phyloP scores from a whole-genome alignment of 2,888 invertebrate genomes.

The Idaea aversata region DNA sequence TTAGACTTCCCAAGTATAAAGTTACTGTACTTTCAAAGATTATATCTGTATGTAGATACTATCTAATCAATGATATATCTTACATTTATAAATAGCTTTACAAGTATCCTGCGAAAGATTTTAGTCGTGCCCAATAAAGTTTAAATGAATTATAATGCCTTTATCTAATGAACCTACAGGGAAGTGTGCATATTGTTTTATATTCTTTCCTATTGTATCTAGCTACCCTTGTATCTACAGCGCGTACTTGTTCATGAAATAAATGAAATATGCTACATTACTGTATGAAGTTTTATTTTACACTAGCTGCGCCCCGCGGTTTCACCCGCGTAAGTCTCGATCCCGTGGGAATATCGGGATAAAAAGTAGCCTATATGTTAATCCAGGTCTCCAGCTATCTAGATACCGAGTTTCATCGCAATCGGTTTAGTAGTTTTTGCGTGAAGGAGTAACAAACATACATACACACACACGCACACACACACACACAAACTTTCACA shows the following conservation, averaged over 20 bases:
- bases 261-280: conserved; percentile 51
- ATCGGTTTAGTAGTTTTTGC: conserved; percentile 8
- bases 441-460: conserved; percentile 3
- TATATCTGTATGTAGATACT: not conserved
- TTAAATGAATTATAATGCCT: conserved; percentile 33
- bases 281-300: conserved; percentile 29
- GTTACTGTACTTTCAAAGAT: not conserved
- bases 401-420: too few species aligned
- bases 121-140: conserved; percentile 11
- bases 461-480: too few species aligned
- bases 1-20: not conserved
- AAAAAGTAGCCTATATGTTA: too few species aligned
- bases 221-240: conserved; percentile 48
- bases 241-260: conserved; percentile 53
- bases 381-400: too few species aligned
- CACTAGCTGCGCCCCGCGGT: too few species aligned
- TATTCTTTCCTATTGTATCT: conserved; percentile 48
- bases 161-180: conserved; percentile 66
- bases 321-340: too few species aligned
- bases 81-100: conserved; percentile 3
- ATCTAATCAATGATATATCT: not conserved
- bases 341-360: too few species aligned
- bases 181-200: conserved; percentile 62
- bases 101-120: conserved; percentile 4
- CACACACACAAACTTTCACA: too few species aligned